Base-by-base conservation (phyloP, 1,140 invertebrate species). In the Drosophila santomea region DNA sequence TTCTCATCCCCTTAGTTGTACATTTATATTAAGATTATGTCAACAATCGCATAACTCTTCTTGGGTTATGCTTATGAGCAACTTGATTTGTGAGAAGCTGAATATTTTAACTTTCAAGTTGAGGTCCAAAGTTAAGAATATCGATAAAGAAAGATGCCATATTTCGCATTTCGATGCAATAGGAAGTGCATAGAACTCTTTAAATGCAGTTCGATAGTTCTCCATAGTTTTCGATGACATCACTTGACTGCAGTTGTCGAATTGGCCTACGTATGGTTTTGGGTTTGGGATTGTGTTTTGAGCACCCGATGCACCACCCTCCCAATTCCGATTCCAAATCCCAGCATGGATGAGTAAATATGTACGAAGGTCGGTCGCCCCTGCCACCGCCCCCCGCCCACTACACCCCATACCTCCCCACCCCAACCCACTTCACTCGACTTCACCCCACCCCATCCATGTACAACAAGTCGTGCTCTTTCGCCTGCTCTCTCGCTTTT, bases 301-400 rank as follows among this genome's bases (percentile, higher is more conserved):
- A 52, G 59, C 45, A 43, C 41, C 60, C 56, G n/a, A 8, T 47
- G 39, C 56, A 41, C 25, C 45, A 38, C 28, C 61, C 52, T 36
- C 32, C 69, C 56, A 36, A 56, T 69, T 69, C 47, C 54, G 48
- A 71, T 58, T 71, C 66, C 52, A 72, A 78, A 64, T 71, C 63
- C 57, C 74, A 77, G 39, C 55, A 67, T 79, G 77, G 81, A 68
- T 77, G 81, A 84, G 81, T 84, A 85, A 80, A 84, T 84, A 85
- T 72, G 69, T 73, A 71, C 52, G 67, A 71, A 71, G 67, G 67
- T 71, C 67, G 66, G 64, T 64, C 45, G 39, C 67, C 50, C 8
- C 7, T 32, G 1, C n/a, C 41, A 12, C 28, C 4, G 6, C 17
- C n/a, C 41, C n/a, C 28, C 4, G 12, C 17, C 15, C 63, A 36